A percentile compares a stretch with the other conserved stretches of the same genome.
These are phyloP conservation scores for Cynopterus sphinx DNA, from an alignment of 2,797 vertebrate species.

Conservation along the genomic window DNA sequence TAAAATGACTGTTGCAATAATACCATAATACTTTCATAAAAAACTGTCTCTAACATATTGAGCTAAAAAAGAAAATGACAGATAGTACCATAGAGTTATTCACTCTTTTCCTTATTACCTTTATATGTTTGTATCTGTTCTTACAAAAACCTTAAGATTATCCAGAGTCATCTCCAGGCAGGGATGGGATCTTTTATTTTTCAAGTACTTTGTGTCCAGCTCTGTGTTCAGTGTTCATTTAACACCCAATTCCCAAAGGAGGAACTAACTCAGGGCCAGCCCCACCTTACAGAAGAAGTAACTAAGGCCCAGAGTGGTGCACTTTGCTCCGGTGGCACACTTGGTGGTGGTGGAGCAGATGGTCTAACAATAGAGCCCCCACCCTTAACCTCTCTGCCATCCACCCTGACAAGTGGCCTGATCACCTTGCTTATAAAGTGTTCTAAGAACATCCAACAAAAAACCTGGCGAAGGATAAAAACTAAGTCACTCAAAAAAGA, in stretches of 20 bases:
- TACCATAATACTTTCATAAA: neutral
- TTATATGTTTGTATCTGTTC: neutral
- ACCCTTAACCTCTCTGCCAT: neutral
- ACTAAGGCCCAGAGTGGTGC: neutral
- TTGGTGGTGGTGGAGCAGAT: rapidly evolving
- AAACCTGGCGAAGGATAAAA: neutral
- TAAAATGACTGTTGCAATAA: neutral
- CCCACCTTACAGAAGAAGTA: neutral
- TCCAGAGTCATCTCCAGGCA: neutral
- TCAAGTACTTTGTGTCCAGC: neutral
- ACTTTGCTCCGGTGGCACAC: neutral
- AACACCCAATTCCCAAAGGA: neutral
- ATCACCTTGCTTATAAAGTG: neutral
- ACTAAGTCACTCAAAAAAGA: neutral
- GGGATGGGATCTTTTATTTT: neutral
- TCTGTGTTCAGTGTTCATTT: neutral
- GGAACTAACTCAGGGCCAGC: neutral
- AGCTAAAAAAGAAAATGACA: neutral
- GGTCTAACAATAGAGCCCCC: neutral
- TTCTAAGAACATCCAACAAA: neutral
- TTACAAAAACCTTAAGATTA: slow-evolving; percentile 27
- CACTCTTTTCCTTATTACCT: neutral
- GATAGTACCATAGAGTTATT: neutral
- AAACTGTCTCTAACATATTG: neutral
- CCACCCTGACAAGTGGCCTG: neutral